Conservation (phyloP, 2,113 vertebrate genomes). For the Ciconia stormi region DNA sequence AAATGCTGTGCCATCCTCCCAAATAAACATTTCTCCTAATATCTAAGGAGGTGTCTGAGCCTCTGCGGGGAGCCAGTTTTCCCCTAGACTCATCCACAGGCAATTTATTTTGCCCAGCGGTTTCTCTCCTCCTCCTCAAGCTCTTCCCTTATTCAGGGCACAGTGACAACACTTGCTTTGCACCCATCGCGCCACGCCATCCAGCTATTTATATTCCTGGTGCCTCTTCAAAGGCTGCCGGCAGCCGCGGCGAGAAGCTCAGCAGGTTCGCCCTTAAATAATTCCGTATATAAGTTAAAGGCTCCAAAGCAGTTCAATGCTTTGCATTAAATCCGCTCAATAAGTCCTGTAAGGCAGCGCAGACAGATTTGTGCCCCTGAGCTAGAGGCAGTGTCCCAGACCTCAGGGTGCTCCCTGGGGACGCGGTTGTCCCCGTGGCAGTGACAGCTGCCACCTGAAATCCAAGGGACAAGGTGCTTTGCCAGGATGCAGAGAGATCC, state of each 20-base stretch:
- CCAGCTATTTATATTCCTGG: slow-evolving; percentile 41
- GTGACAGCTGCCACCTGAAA: background rate
- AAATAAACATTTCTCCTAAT: background rate
- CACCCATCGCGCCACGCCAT: slow-evolving; percentile 8
- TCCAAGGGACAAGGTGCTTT: background rate
- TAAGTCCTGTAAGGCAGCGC: background rate
- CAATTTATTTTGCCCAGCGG: background rate
- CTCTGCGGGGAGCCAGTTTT: background rate
- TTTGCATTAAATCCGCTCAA: background rate
- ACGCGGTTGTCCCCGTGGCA: rapidly evolving
- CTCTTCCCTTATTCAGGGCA: slow-evolving; percentile 29
- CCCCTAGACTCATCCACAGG: background rate
- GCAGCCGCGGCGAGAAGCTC: background rate
- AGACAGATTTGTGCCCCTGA: background rate
- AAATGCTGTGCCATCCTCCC: background rate
- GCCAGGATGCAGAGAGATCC: background rate
- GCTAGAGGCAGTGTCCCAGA: rapidly evolving
- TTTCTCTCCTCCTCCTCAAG: background rate
- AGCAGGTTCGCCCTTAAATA: background rate
- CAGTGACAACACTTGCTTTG: slow-evolving; percentile 38
- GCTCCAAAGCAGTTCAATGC: rapidly evolving
- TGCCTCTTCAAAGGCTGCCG: background rate
- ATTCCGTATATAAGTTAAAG: background rate
- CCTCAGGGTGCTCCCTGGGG: background rate
- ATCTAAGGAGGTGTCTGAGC: background rate